Evolutionary conservation across 1,140 invertebrate genomes (phyloP), one percentile per base, ranked within the genome.

Genomic region (Dinoponera quadriceps): DNA sequence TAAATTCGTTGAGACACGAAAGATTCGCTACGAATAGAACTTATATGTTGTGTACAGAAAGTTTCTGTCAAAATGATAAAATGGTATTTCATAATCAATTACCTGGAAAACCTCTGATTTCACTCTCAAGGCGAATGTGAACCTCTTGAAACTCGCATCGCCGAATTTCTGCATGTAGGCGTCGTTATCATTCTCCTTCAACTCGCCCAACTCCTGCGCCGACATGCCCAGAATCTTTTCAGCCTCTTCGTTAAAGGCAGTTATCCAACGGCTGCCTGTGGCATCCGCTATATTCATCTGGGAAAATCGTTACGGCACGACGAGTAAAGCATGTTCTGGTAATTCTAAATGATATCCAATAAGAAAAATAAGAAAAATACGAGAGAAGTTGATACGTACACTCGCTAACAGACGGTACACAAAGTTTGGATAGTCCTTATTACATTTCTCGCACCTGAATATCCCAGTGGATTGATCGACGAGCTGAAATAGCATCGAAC

Each of bases 381-480:
- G 0, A 69, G 16, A 13, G 27, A 16, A 3, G 9, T 68, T 72
- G 44, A 51, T 86, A 96, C 96, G 96, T 94, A 98, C 98, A 85
- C 94, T 95, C 18, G 97, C 92, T 62, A 99, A 95, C 81, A 99
- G 93, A 60, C 98, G 95, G 94, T 98, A 98, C 88, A 97, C 98
- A 91, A 97, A 99, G 86, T 97, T 97, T 0, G 97, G 96, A 92
- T 96, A 98, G 81, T 98, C 97, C 62, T 96, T 95, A 84, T 97
- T 96, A 93, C 99, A 99, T 93, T 99, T 99, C 92, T 99, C 99
- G 93, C 99, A 99, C 82, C 98, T 95, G 92, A 96, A 99, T 86
- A 97, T 95, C 9, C 97, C 98, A 92, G 98, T 98, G 60, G 97
- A 96, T 91, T 97, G 95, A 94, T 99, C 98, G 33, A 99, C 94